Base-by-base conservation (phyloP, 2,797 vertebrate genomes). In the Eospalax fontanierii region DNA sequence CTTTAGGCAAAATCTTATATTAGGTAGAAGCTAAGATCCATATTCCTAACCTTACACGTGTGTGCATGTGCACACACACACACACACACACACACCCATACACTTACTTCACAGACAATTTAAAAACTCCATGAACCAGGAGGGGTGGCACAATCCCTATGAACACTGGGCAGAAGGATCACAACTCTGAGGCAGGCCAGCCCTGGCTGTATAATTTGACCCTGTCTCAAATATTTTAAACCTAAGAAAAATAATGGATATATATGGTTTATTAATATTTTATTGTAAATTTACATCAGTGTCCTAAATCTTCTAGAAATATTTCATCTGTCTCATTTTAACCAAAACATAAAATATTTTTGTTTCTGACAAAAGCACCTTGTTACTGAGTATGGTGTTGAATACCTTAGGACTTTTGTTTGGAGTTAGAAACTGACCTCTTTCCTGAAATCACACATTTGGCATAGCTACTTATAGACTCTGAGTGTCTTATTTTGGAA, bases 221-320 rank as follows among this genome's bases (percentile, higher is more conserved):
- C 33, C 40, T 88, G 9, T 65, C 33, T 89, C 59, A 86, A 40
- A 63, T 21, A 46, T 54, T 16, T 73, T 14, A 43, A 73, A 65
- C 30, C 11, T 7, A 88, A 84, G 14, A 50, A 73, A 65, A 84
- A 12, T 2, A 66, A 38, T 84, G 61, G 24, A 43, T 57, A n/a
- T 15, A 43, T 57, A n/a, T 15, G 1, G 86, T 54, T 93, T 92
- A 73, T 80, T 92, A 79, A 73, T 78, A 79, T 50, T 90, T 83
- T 75, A 57, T 73, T 81, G 75, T 33, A 26, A 93, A 93, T 70
- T 38, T 92, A n/a, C 4, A 63, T 40, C 57, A 54, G 1, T 50
- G 12, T 86, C 65, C 30, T 87, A 92, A 81, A 40, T 71, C 68
- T 80, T 71, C n/a, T 33, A 95, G 57, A 95, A 70, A 91, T 89